These are phyloP conservation scores for Phoxinus phoxinus DNA, from an alignment of 2,113 vertebrate genomes.

Conservation along the genomic window DNA sequence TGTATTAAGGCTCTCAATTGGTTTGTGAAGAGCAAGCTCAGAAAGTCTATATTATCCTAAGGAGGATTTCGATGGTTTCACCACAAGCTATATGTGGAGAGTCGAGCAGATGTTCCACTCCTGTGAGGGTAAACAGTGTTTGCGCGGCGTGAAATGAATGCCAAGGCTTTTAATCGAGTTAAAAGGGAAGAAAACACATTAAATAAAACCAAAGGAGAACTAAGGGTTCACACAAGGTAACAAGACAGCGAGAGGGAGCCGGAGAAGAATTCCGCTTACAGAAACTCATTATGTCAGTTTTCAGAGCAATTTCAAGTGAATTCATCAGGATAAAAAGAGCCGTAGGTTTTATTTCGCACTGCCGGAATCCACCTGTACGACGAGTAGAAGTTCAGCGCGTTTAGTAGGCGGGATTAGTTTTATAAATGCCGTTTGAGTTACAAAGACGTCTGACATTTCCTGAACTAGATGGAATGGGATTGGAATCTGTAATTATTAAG, in stretches of 20 bases:
- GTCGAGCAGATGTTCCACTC: constrained; percentile 32
- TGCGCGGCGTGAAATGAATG: constrained; percentile 48
- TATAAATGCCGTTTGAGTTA: background rate
- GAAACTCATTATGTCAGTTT: constrained; percentile 41
- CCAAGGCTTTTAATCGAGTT: constrained; percentile 48
- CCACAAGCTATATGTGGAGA: background rate
- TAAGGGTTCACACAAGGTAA: constrained; percentile 51
- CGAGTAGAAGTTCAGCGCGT: background rate
- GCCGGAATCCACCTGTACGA: background rate
- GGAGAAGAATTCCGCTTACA: constrained; percentile 19
- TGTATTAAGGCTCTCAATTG: constrained; percentile 36
- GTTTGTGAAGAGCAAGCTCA: constrained; percentile 34
- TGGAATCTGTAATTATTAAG: background rate
- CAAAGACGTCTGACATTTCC: background rate
- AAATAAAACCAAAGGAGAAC: constrained; percentile 51
- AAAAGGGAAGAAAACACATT: constrained; percentile 39
- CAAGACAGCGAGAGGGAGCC: background rate
- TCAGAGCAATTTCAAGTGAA: constrained; percentile 37
- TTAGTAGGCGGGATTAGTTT: background rate
- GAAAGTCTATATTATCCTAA: constrained; percentile 41
- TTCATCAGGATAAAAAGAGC: constrained; percentile 42
- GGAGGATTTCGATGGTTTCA: constrained; percentile 44
- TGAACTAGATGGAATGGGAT: background rate
- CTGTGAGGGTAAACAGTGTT: constrained; percentile 48
- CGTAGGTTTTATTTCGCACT: background rate